Evolutionary conservation across 2,797 vertebrate species (phyloP), one percentile per base, ranked within the genome.

Genomic region (Prionace glauca): DNA sequence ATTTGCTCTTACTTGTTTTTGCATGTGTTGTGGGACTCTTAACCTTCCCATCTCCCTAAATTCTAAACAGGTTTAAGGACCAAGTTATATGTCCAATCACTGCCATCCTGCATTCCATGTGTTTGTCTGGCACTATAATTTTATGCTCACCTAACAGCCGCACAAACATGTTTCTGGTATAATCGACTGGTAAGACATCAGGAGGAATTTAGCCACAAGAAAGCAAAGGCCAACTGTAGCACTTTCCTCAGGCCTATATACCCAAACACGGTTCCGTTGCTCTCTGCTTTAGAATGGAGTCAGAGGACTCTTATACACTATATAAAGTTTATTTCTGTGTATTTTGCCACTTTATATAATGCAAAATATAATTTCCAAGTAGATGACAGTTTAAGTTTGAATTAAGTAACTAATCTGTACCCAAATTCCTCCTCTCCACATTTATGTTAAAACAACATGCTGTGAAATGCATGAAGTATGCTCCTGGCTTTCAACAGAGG

Each of bases 351-450:
- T 65, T 91, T 91, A n/a, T 84, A n/a, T 20, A 65, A 18, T 16
- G 67, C 22, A 45, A 72, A 71, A 32, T 94, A n/a, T 41, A 94
- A 71, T 72, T 72, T 72, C 24, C 24, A 94, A 41, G 22, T 93
- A 16, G 45, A 12, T 2, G 9, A 65, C 29, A n/a, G 18, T 94
- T 94, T 26, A 65, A 94, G 41, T 45, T 14, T 26, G 24, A 94
- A 29, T 45, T 71, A 72, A 94, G 36, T 72, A 72, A 69, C 60
- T 93, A 24, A 10, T 93, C 22, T 22, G 1, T 26, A 72, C 41
- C 41, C 36, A 71, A 91, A 74, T 94, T 69, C 60, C 69, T 74
- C 92, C 92, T 72, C n/a, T 94, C 11, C 92, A 94, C 92, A 74
- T 94, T 26, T 24, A 26, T 26, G 10, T 71, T 71, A 71, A 94